Base-by-base conservation (phyloP, 2,888 invertebrate species). In the Luperina testacea region DNA sequence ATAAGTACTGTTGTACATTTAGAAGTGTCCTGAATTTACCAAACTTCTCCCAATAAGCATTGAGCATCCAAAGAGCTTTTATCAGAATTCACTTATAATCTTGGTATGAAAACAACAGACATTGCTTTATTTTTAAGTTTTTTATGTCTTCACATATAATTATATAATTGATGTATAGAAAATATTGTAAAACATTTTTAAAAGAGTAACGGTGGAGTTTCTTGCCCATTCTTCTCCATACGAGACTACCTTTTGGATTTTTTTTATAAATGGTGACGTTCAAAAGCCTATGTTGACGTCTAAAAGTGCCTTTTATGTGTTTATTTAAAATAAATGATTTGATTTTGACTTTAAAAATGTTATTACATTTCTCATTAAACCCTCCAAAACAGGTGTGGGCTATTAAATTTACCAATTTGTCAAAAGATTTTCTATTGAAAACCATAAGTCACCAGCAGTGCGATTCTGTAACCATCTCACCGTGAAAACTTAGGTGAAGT, bases 381-480 rank as follows among this genome's bases (percentile, higher is more conserved):
- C 27, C n/a, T 24, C 17, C n/a, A 17, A 64, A 67, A 59, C 59
- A 17, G 3, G 11, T 38, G n/a, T 53, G 42, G 42, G 27, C 48
- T 65, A 32, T 51, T 32, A 32, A 71, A 71, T 51, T 63, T 7
- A 64, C 24, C 13, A 65, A 70, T 61, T 61, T 45, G 1, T 8
- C 38, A 27, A 27, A 71, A 59, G 6, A 59, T 78, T 69, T 32
- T 61, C 13, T 63, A 76, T 71, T 73, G 0, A 67, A 69, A 67
- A 51, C 59, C 63, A 74, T 68, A 76, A 32, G 51, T 73, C 27
- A 63, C 32, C 24, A 63, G 32, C 32, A 32, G 32, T 32, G 32
- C 32, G 32, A 32, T 32, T 32, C 32, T 32, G 32, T 32, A 32
- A 32, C 32, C 32, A 32, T 32, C 32, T 32, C 32, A 32, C 32